These are phyloP conservation scores for Steinernema hermaphroditum DNA, from an alignment of 2,888 invertebrate genomes.

Conservation along the genomic window DNA sequence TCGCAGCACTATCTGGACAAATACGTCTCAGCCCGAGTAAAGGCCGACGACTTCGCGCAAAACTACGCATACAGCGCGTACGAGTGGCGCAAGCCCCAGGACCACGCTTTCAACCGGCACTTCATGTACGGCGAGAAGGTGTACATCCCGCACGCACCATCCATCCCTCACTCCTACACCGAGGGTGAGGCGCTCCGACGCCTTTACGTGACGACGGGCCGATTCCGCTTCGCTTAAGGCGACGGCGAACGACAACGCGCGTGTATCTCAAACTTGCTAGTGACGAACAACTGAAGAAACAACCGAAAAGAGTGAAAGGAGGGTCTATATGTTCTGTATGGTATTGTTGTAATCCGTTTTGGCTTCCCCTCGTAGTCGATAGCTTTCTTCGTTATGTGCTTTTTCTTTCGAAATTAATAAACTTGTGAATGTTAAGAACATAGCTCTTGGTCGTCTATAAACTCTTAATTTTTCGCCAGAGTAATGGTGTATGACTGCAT, in stretches of 20 bases:
- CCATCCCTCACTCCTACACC: conserved; percentile 49
- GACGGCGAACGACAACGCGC: conserved; percentile 11
- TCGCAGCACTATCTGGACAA: conserved; percentile 63
- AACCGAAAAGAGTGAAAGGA: no score
- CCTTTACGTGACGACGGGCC: conserved; percentile 62
- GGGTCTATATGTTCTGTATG: no score
- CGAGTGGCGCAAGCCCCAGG: conserved; percentile 64
- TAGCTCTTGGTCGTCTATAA: no score
- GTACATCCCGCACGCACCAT: conserved; percentile 46
- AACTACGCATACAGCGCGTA: conserved; percentile 64
- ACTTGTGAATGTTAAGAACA: no score
- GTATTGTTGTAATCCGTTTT: no score
- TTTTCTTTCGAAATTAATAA: no score
- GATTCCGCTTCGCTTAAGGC: conserved; percentile 48
- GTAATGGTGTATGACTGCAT: no score
- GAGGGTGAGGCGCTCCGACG: conserved; percentile 49
- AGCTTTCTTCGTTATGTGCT: no score
- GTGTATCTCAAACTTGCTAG: conserved; percentile 30
- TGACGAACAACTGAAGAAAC: background rate
- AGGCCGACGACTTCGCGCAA: conserved; percentile 64
- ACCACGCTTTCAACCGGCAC: conserved; percentile 64
- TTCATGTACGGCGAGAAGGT: conserved; percentile 51
- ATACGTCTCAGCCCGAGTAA: conserved; percentile 60
- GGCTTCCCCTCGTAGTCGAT: no score
- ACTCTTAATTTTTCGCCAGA: no score